A percentile compares a stretch with the other conserved stretches of the same genome.
Evolutionary conservation across 2,888 invertebrate species (phyloP).

Genomic region (Drosophila longiperda): DNA sequence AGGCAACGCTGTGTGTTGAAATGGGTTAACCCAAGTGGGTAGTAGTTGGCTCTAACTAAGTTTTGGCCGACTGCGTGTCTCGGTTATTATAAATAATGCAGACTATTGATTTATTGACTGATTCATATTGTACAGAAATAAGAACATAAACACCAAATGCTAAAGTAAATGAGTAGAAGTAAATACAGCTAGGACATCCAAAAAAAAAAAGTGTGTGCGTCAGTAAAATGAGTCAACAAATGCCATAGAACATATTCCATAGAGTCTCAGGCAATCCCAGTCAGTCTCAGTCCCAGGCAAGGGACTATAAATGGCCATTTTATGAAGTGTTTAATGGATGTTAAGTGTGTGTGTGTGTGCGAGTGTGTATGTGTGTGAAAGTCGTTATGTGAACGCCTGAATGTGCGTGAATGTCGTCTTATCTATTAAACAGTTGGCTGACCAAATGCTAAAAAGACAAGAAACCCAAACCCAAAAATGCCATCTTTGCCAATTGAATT

Average conservation of each 20-base stretch:
- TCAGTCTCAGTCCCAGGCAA: not conserved
- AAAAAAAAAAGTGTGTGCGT: constrained; percentile 49
- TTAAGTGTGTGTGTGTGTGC: constrained; percentile 60
- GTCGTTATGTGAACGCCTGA: constrained; percentile 7
- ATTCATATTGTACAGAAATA: constrained; percentile 51
- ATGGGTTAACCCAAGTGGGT: constrained; percentile 16
- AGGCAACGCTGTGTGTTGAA: constrained; percentile 28
- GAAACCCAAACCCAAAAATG: constrained; percentile 8
- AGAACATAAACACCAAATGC: constrained; percentile 48
- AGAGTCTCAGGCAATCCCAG: constrained; percentile 4
- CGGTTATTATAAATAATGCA: constrained; percentile 71
- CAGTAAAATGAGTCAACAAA: constrained; percentile 70
- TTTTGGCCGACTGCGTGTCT: constrained; percentile 47
- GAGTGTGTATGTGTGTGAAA: constrained; percentile 18
- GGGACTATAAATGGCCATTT: constrained; percentile 70
- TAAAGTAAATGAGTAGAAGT: constrained; percentile 40
- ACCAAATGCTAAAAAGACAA: constrained; percentile 43
- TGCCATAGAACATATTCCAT: constrained; percentile 45
- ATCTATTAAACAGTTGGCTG: constrained; percentile 67
- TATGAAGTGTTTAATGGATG: constrained; percentile 80
- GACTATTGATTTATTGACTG: constrained; percentile 76
- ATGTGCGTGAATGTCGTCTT: constrained; percentile 50
- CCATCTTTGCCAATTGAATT: constrained; percentile 47
- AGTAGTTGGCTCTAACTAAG: constrained; percentile 30
- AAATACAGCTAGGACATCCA: constrained; percentile 17